Evolutionary conservation across 1,140 invertebrate genomes (phyloP), one percentile per base, ranked within the genome.

Genomic region (Drosophila azteca): DNA sequence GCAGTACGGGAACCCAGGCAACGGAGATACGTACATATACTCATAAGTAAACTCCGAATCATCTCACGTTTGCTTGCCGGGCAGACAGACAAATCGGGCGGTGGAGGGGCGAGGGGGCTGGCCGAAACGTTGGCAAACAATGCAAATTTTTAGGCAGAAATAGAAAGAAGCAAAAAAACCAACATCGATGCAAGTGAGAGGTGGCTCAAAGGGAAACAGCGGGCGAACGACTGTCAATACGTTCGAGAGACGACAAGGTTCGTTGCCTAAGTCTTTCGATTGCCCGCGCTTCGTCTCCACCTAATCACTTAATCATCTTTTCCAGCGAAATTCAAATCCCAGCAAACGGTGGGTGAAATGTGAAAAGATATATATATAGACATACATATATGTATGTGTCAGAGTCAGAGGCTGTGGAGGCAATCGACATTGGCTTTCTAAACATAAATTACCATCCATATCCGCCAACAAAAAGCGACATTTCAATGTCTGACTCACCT

Each of bases 191-290:
- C 62, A 67, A 51, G 64, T 53, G 60, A 60, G 48, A 48, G 15
- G 29, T 35, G n/a, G 43, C 8, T 20, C 5, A 60, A 31, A 20
- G 41, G 29, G 39, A 53, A 8, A 54, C 22, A 50, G 31, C 11
- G 35, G 15, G 11, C 46, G 60, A 66, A 61, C 61, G 57, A 76
- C 75, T 88, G 83, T 82, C 83, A 88, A 87, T 87, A 88, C 81
- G 81, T 80, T 80, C 85, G 69, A 64, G 58, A 20, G 17, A 20
- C 17, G 0, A 35, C 64, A 77, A 87, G 35, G 83, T 88, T 87
- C 67, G 83, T 79, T 88, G 75, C 67, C 67, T 87, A 82, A 88
- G 79, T 87, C 83, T 87, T 79, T 77, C 70, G 77, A 79, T 84
- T 76, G 39, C 15, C 59, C 7, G 17, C 29, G 6, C 50, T 24